Evolutionary conservation across 2,797 vertebrate genomes (phyloP).

Genomic region (Melanogrammus aeglefinus): DNA sequence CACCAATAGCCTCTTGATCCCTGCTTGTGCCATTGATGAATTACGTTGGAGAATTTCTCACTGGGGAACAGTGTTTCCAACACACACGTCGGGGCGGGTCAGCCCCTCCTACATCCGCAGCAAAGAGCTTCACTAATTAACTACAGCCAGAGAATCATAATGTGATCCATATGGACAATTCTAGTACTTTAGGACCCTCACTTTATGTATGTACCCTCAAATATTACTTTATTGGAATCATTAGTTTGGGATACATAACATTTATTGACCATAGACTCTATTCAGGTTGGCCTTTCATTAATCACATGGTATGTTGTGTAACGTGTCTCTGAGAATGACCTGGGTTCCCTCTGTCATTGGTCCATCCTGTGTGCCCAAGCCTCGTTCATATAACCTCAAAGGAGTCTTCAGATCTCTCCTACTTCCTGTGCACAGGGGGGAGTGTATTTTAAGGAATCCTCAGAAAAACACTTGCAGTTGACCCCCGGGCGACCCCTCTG

Average conservation of each 20-base stretch:
- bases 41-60: constrained; percentile 77
- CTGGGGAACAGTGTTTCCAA: constrained; percentile 66
- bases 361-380: constrained; percentile 49
- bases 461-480: constrained; percentile 63
- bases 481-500: constrained; percentile 65
- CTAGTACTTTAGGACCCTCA: neutral
- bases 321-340: constrained; percentile 34
- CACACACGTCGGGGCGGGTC: constrained; percentile 61
- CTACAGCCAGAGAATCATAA: constrained; percentile 21
- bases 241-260: no score
- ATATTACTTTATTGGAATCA: neutral
- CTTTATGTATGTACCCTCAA: neutral
- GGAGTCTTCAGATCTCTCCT: constrained; percentile 46
- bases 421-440: constrained; percentile 60
- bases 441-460: constrained; percentile 69
- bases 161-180: neutral
- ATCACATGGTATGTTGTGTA: constrained; percentile 43
- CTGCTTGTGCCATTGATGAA: constrained; percentile 73
- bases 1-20: constrained; percentile 74
- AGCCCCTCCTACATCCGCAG: constrained; percentile 42
- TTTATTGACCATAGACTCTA: neutral
- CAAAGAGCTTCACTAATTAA: constrained; percentile 46
- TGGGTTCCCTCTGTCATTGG: constrained; percentile 37
- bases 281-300: neutral
- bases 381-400: constrained; percentile 47